A percentile compares a stretch with the other conserved stretches of the same genome.
Conservation (phyloP, 2,113 vertebrate genomes). For the Propithecus coquereli region DNA sequence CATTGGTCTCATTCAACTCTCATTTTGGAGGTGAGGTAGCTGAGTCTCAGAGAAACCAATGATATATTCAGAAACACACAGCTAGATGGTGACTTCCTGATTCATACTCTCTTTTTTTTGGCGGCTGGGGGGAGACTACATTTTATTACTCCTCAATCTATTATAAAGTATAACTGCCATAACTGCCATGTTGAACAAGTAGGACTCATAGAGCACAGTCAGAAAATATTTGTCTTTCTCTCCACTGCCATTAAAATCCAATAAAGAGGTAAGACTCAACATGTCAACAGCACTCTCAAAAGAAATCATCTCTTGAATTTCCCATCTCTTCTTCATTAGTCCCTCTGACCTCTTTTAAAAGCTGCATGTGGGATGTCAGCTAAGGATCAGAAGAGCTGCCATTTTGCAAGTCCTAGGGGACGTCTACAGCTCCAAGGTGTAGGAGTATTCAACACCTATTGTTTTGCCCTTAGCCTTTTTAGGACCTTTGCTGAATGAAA, state of each 20-base stretch:
- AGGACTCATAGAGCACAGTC: not conserved
- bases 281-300: not conserved
- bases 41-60: not conserved
- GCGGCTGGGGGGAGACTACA: no score
- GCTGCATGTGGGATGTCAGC: not conserved
- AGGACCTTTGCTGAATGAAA: not conserved
- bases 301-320: not conserved
- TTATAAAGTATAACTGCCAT: not conserved
- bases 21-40: not conserved
- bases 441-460: not conserved
- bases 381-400: not conserved
- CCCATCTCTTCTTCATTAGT: not conserved
- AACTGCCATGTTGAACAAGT: not conserved
- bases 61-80: not conserved
- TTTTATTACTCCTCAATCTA: not conserved
- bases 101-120: not conserved
- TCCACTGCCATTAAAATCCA: not conserved
- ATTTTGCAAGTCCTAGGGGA: not conserved
- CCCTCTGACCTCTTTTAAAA: not conserved
- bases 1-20: not conserved
- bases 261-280: not conserved
- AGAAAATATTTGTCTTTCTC: not conserved
- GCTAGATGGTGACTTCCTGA: not conserved
- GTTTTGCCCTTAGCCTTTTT: not conserved
- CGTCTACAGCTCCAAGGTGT: not conserved